Evolutionary conservation across 2,113 vertebrate species (phyloP).

Genomic region (Leuciscus idus): DNA sequence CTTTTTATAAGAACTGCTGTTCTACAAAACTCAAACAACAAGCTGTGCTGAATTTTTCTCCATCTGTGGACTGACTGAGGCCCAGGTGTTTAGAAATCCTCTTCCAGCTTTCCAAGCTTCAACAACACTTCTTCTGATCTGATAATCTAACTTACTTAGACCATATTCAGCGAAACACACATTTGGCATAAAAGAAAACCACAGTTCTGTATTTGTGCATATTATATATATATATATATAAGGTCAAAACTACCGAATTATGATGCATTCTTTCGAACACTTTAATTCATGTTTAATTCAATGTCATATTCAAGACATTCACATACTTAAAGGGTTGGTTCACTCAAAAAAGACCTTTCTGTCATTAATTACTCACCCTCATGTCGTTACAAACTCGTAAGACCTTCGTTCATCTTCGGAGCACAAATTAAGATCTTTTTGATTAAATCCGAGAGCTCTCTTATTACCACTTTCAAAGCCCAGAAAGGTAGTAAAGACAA

Average conservation of each 20-base stretch:
- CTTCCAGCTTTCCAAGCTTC: neutral
- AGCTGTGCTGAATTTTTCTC: neutral
- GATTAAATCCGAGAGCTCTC: too few relatives aligned
- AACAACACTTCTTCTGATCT: neutral
- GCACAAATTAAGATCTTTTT: too few relatives aligned
- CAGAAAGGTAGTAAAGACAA: too few relatives aligned
- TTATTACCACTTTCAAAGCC: too few relatives aligned
- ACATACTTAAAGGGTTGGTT: neutral
- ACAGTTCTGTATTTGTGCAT: neutral
- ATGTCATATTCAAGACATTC: neutral
- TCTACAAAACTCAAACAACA: conserved; percentile 9
- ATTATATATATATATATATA: neutral
- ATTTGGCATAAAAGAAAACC: neutral
- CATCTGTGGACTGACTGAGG: neutral
- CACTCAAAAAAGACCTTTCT: too few relatives aligned
- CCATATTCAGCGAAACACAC: neutral
- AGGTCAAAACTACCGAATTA: neutral
- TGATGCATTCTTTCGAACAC: neutral
- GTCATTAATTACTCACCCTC: too few relatives aligned
- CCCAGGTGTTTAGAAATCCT: conserved; percentile 1
- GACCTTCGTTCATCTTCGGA: too few relatives aligned
- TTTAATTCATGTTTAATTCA: neutral
- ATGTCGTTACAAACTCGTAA: too few relatives aligned
- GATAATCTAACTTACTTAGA: neutral
- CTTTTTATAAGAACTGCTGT: neutral